Percentiles rank a stretch among this genome's conserved stretches.
phyloP scores from a whole-genome alignment of 2,113 vertebrate genomes.

The Prunella fulvescens region DNA sequence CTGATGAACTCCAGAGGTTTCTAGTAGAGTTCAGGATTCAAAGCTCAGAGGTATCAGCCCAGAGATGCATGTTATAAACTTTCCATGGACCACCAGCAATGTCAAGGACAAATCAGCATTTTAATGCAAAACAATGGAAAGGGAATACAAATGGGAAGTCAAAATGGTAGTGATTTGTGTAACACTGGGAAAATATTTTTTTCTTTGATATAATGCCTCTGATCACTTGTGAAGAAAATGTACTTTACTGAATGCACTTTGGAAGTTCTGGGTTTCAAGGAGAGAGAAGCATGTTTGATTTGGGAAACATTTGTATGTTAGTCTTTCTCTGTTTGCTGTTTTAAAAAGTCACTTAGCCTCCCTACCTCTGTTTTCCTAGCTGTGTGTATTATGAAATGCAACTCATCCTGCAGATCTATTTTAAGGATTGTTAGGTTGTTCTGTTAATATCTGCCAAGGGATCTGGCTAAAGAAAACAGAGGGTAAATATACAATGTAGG shows the following conservation, averaged over 20 bases:
- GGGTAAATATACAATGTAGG: neutral
- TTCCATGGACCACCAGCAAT: neutral
- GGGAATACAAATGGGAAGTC: neutral
- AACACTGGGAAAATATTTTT: neutral
- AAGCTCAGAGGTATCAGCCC: neutral
- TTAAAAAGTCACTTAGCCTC: neutral
- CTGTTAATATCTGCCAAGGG: neutral
- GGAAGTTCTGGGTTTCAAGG: neutral
- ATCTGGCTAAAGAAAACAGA: neutral
- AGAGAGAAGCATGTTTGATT: neutral
- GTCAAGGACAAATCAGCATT: neutral
- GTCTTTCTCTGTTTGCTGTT: neutral
- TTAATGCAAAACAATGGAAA: neutral
- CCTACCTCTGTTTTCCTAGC: neutral
- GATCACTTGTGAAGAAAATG: neutral
- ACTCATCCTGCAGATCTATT: neutral
- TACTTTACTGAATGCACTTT: neutral
- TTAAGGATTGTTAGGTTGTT: neutral
- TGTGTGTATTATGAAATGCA: neutral
- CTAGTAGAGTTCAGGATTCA: neutral
- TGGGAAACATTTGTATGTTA: neutral
- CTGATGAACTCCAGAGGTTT: neutral
- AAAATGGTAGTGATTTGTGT: neutral
- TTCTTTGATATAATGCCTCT: neutral
- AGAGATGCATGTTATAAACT: neutral